phyloP scores from a whole-genome alignment of 2,113 vertebrate genomes.

The Ciconia boyciana region DNA sequence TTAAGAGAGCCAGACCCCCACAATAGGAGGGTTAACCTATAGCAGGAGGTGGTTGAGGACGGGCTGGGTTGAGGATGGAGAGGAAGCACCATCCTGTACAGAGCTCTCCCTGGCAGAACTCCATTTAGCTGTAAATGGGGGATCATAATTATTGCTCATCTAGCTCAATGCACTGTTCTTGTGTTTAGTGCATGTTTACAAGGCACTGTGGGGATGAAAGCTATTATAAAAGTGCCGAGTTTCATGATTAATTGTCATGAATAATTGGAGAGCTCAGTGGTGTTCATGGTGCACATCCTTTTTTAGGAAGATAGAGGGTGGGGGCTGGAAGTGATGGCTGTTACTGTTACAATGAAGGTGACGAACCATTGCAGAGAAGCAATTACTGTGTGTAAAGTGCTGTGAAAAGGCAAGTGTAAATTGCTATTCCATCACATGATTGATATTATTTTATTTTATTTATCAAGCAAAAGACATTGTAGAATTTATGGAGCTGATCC shows the following conservation, averaged over 20 bases:
- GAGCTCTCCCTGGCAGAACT: not conserved
- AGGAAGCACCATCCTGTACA: not conserved
- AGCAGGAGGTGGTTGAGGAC: not conserved
- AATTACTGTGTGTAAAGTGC: not conserved
- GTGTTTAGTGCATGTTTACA: not conserved
- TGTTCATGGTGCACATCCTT: not conserved
- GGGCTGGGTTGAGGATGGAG: not conserved
- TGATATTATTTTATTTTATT: not conserved
- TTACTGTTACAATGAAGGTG: not conserved
- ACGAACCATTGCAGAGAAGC: not conserved
- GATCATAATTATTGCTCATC: not conserved
- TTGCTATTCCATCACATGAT: not conserved
- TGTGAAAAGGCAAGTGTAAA: not conserved
- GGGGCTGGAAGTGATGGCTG: not conserved
- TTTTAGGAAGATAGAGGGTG: not conserved
- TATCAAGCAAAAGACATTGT: not conserved
- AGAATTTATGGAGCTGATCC: not conserved
- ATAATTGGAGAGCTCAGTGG: not conserved
- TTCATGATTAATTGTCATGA: not conserved
- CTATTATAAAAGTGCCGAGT: not conserved
- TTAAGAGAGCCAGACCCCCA: rapidly evolving
- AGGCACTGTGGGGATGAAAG: not conserved
- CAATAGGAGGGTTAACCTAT: rapidly evolving
- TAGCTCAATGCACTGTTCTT: not conserved
- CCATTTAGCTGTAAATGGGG: rapidly evolving